Evolutionary conservation across 2,888 invertebrate species (phyloP).

Genomic region (Synergus gifuensis): DNA sequence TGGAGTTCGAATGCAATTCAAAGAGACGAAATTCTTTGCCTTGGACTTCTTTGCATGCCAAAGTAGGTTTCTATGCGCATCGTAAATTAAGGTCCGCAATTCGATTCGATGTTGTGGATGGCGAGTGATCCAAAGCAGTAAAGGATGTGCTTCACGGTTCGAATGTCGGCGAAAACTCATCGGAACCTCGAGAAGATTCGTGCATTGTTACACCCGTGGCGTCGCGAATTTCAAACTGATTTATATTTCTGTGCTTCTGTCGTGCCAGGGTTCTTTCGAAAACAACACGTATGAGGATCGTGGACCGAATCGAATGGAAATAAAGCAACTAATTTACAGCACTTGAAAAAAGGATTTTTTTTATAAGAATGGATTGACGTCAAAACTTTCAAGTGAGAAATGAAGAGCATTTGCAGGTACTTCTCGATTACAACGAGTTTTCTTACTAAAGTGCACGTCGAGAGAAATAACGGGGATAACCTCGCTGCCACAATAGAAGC

Average conservation of each 20-base stretch:
- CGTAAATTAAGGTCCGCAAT: constrained; percentile 37
- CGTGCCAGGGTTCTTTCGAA: not conserved
- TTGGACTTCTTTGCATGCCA: constrained; percentile 36
- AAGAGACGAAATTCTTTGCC: constrained; percentile 27
- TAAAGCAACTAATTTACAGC: constrained; percentile 30
- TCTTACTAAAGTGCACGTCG: constrained; percentile 8
- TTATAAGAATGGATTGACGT: constrained; percentile 3
- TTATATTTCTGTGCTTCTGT: constrained; percentile 39
- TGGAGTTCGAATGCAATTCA: constrained; percentile 32
- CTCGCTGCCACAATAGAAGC: constrained; percentile 4
- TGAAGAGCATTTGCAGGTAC: constrained; percentile 17
- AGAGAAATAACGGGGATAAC: constrained; percentile 17
- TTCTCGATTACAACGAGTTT: constrained; percentile 27
- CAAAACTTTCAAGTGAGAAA: constrained; percentile 25
- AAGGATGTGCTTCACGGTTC: constrained; percentile 40
- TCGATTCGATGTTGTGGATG: constrained; percentile 37
- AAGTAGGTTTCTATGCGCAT: constrained; percentile 39
- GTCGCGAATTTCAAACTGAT: constrained; percentile 36
- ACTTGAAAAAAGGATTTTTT: not conserved
- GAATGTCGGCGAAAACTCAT: constrained; percentile 39
- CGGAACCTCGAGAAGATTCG: constrained; percentile 11
- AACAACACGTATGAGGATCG: not conserved
- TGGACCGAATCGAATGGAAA: constrained; percentile 31
- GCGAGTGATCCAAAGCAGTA: constrained; percentile 36
- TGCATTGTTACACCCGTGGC: constrained; percentile 31